These are phyloP conservation scores for Scelioninae gen. 1 DNA, from an alignment of 2,888 invertebrate species.

Conservation along the genomic window DNA sequence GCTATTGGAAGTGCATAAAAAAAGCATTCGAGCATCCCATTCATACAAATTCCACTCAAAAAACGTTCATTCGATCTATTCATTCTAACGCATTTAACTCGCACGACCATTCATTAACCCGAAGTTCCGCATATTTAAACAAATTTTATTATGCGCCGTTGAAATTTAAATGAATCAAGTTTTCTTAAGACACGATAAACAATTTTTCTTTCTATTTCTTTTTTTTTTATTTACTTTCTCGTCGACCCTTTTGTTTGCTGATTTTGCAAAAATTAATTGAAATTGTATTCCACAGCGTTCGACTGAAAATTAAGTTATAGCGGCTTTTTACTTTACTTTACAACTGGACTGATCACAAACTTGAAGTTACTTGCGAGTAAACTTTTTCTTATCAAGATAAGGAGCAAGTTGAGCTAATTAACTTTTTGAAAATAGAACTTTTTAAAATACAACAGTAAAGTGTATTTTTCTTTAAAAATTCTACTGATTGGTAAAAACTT, in stretches of 20 bases:
- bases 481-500: background rate
- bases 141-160: no score
- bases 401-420: slow-evolving; percentile 7
- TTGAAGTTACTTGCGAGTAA: background rate
- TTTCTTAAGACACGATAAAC: no score
- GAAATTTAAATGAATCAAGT: no score
- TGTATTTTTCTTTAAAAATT: background rate
- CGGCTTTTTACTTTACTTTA: background rate
- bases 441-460: background rate
- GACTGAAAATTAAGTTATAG: slow-evolving; percentile 2
- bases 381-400: slow-evolving; percentile 15
- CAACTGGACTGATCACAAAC: background rate
- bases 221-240: background rate
- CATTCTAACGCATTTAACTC: no score
- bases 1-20: no score
- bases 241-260: background rate
- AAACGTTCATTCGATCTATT: no score
- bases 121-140: no score
- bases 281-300: background rate
- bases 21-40: no score
- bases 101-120: no score
- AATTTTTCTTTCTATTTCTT: background rate
- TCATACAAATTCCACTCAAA: no score
- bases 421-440: slow-evolving; percentile 10
- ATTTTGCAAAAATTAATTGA: slow-evolving; percentile 11